These are phyloP conservation scores for Siderastrea siderea DNA, from an alignment of 92 coral and sea anemone species.

Conservation along the genomic window DNA sequence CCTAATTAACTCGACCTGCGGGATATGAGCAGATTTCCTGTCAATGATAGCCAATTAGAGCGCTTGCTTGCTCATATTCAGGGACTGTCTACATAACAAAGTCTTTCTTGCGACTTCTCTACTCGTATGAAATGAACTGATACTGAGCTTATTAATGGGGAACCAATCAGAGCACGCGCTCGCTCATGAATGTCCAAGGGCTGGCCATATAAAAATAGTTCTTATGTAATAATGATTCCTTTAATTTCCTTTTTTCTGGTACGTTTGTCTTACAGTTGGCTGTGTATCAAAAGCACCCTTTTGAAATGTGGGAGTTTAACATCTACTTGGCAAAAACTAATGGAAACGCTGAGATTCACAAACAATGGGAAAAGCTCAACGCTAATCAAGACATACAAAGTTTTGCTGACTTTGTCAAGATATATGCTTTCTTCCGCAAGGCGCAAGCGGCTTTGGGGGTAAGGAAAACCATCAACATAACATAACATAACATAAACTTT, in stretches of 20 bases:
- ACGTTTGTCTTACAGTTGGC: background rate
- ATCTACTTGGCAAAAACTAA: constrained; percentile 9
- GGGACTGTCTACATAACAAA: too few species aligned
- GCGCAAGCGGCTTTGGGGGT: constrained; percentile 28
- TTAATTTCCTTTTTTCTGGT: background rate
- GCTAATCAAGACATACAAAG: constrained; percentile 12
- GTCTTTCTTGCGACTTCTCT: too few species aligned
- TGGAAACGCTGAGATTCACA: background rate
- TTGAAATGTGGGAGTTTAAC: constrained; percentile 24
- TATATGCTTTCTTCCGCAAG: constrained; percentile 32
- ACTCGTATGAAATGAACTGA: too few species aligned
- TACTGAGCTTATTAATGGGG: too few species aligned
- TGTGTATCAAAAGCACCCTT: background rate
- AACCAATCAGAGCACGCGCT: too few species aligned
- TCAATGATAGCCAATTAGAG: too few species aligned
- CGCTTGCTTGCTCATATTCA: too few species aligned
- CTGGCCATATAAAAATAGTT: too few species aligned
- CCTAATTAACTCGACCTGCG: too few species aligned
- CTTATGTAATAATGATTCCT: background rate
- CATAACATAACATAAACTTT: too few species aligned
- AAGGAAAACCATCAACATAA: background rate
- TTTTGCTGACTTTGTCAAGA: constrained; percentile 36
- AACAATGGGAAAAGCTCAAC: constrained; percentile 1
- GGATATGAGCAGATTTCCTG: too few species aligned
- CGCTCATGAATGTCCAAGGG: too few species aligned